Evolutionary conservation across 2,113 vertebrate genomes (phyloP).

Genomic region (Laticauda laticaudata): DNA sequence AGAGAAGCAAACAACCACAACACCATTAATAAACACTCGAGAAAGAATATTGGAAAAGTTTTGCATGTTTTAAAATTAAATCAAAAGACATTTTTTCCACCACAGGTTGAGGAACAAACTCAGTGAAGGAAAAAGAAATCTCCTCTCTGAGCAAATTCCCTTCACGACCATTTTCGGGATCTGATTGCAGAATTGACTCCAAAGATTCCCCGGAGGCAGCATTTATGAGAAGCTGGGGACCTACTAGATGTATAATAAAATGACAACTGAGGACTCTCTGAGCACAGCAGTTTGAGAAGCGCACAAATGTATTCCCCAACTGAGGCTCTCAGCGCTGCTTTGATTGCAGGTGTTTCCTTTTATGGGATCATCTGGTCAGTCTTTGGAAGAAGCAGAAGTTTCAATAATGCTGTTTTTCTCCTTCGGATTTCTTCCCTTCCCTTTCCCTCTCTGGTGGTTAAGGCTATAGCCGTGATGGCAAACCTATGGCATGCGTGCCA

Average conservation of each 20-base stretch:
- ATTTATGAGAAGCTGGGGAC: not conserved
- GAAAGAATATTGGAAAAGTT: not conserved
- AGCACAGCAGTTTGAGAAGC: not conserved
- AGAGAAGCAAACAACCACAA: not conserved
- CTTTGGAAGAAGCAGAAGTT: not conserved
- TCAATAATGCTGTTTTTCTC: not conserved
- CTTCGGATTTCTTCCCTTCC: not conserved
- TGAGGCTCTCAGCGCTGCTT: not conserved
- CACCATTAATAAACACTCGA: not conserved
- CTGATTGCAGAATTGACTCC: too few relatives aligned
- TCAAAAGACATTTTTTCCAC: not conserved
- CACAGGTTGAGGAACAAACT: not conserved
- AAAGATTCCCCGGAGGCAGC: too few relatives aligned
- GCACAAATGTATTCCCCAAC: not conserved
- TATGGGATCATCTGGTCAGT: not conserved
- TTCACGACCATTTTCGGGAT: not conserved
- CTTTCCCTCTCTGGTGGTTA: not conserved
- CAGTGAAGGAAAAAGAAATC: not conserved
- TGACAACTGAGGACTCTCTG: too few relatives aligned
- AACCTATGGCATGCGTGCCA: too few relatives aligned
- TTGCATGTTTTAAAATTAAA: not conserved
- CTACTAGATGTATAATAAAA: not conserved
- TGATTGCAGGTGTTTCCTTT: not conserved
- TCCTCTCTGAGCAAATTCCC: not conserved
- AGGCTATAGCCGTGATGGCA: not conserved